phyloP scores from a whole-genome alignment of 2,888 invertebrate genomes.

The Anticlea derivata region DNA sequence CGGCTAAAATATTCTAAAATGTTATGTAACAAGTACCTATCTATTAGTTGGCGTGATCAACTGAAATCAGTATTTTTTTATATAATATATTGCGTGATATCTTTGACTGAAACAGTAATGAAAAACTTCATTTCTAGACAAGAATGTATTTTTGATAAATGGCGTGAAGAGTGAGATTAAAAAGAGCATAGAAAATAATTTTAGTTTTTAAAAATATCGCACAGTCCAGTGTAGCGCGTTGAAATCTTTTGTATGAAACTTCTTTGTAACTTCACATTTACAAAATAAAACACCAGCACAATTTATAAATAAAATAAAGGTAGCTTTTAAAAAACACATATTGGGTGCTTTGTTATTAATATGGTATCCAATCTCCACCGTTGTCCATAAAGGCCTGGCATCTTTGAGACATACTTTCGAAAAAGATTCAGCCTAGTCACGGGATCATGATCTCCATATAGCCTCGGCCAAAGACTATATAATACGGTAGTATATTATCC shows the following conservation, averaged over 20 bases:
- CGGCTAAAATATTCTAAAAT: too few relatives aligned
- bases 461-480: too few relatives aligned
- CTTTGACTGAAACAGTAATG: neutral
- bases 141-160: neutral
- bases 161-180: constrained; percentile 2
- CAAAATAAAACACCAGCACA: too few relatives aligned
- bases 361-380: too few relatives aligned
- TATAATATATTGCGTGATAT: constrained; percentile 1
- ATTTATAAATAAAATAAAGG: too few relatives aligned
- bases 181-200: neutral
- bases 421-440: too few relatives aligned
- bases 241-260: constrained; percentile 40
- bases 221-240: constrained; percentile 33
- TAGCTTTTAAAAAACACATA: too few relatives aligned
- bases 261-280: neutral
- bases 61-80: neutral
- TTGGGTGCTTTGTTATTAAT: too few relatives aligned
- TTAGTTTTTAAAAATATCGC: neutral
- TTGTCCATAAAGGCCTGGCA: too few relatives aligned
- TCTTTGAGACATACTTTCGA: too few relatives aligned
- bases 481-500: too few relatives aligned
- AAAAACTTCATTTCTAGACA: neutral
- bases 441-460: too few relatives aligned
- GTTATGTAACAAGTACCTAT: neutral
- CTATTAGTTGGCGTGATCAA: neutral